phyloP scores from a whole-genome alignment of 2,888 invertebrate genomes.

The Hemistola chrysoprasaria region DNA sequence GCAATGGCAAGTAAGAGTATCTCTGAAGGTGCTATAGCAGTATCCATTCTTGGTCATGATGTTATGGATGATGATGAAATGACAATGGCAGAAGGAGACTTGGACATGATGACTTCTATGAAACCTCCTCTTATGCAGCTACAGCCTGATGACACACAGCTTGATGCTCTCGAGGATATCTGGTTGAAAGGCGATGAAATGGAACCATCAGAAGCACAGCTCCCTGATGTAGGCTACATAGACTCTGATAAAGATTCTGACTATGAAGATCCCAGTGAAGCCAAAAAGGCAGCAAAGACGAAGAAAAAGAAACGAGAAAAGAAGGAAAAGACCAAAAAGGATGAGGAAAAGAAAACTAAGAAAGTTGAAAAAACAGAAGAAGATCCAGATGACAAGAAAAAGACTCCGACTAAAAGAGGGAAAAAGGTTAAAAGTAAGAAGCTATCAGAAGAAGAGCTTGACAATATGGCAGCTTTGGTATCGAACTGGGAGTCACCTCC shows the following conservation, averaged over 20 bases:
- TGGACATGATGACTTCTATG: constrained; percentile 79
- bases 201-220: constrained; percentile 77
- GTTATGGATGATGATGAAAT: constrained; percentile 79
- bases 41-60: constrained; percentile 82
- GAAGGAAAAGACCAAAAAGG: constrained; percentile 40
- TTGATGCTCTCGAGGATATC: constrained; percentile 89
- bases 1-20: constrained; percentile 80
- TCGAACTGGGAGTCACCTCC: constrained; percentile 69
- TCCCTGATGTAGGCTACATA: constrained; percentile 74
- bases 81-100: constrained; percentile 78
- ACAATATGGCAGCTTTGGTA: constrained; percentile 57
- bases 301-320: constrained; percentile 55
- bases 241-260: constrained; percentile 76
- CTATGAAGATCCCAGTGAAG: constrained; percentile 57
- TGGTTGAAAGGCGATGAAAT: constrained; percentile 92
- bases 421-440: constrained; percentile 60
- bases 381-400: constrained; percentile 30
- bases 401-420: constrained; percentile 31
- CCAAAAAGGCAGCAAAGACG: constrained; percentile 43
- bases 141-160: constrained; percentile 86
- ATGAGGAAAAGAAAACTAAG: constrained; percentile 16
- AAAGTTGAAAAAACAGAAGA: constrained; percentile 29
- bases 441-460: constrained; percentile 56
- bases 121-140: constrained; percentile 64
- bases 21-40: constrained; percentile 83